phyloP scores from a whole-genome alignment of 2,797 vertebrate genomes.

The Pantherophis alleghaniensis region DNA sequence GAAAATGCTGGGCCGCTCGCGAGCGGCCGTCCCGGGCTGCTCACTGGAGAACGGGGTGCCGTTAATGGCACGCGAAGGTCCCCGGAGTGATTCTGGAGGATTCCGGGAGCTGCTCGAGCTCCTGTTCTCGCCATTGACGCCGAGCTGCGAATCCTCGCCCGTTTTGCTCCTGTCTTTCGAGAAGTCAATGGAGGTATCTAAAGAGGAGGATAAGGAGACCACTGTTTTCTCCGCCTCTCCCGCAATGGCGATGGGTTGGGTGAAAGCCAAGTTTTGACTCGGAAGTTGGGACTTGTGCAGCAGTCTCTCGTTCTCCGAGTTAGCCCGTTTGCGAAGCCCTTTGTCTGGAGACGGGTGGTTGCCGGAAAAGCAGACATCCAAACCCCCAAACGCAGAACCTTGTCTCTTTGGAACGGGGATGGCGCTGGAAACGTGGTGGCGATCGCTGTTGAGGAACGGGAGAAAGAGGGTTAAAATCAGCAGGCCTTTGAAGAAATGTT shows the following conservation, averaged over 20 bases:
- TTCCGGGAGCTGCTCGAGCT: slow-evolving; percentile 31
- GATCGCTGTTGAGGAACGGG: slow-evolving; percentile 74
- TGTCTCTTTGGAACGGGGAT: slow-evolving; percentile 90
- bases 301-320: slow-evolving; percentile 83
- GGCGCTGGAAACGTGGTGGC: slow-evolving; percentile 85
- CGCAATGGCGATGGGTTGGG: slow-evolving; percentile 63
- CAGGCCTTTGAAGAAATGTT: not conserved
- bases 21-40: slow-evolving; percentile 51
- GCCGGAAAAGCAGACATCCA: slow-evolving; percentile 74
- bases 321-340: slow-evolving; percentile 83
- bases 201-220: slow-evolving; percentile 71
- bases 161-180: slow-evolving; percentile 66
- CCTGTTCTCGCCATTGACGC: slow-evolving; percentile 54
- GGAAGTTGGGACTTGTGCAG: slow-evolving; percentile 80
- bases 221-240: slow-evolving; percentile 58
- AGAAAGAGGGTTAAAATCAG: slow-evolving; percentile 1
- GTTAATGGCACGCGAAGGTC: slow-evolving; percentile 71
- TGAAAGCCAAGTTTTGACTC: slow-evolving; percentile 75
- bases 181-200: slow-evolving; percentile 77
- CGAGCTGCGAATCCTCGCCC: slow-evolving; percentile 53
- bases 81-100: slow-evolving; percentile 47
- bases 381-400: slow-evolving; percentile 73
- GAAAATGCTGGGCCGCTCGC: slow-evolving; percentile 38
- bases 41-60: slow-evolving; percentile 66
- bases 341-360: slow-evolving; percentile 83